Evolutionary conservation across 2,888 invertebrate species (phyloP).

Genomic region (Hydrotaea cyrtoneurina): DNA sequence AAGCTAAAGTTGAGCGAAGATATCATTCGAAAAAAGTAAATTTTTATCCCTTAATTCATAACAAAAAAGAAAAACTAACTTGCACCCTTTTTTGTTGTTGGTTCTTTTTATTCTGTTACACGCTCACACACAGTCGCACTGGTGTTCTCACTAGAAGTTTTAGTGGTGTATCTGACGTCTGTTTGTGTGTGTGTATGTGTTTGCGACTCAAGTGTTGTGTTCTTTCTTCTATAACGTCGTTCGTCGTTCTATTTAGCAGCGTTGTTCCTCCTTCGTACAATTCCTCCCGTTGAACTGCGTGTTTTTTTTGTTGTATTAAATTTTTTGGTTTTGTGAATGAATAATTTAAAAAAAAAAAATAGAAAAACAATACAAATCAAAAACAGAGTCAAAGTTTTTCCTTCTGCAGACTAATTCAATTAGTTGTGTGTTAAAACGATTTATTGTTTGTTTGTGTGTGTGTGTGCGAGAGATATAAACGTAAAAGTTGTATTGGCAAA

Average conservation of each 20-base stretch:
- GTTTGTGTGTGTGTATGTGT: conserved; percentile 24
- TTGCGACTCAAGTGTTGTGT: conserved; percentile 24
- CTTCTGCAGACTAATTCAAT: conserved; percentile 61
- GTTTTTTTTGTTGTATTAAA: conserved; percentile 6
- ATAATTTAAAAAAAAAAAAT: not conserved
- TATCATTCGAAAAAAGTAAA: conserved; percentile 55
- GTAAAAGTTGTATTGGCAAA: not conserved
- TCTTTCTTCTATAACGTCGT: not conserved
- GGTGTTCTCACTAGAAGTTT: conserved; percentile 3
- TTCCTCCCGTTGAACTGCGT: not conserved
- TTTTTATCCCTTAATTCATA: conserved; percentile 46
- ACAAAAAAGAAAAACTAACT: conserved; percentile 39
- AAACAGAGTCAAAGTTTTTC: not conserved
- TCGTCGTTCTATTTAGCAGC: conserved; percentile 4
- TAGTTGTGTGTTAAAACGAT: conserved; percentile 40
- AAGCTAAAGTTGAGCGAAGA: conserved; percentile 48
- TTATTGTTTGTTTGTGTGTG: conserved; percentile 7
- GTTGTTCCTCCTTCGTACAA: conserved; percentile 2
- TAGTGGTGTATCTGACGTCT: conserved; percentile 54
- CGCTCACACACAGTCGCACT: conserved; percentile 22
- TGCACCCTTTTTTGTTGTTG: conserved; percentile 60
- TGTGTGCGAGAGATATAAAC: no score
- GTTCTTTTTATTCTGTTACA: conserved; percentile 43
- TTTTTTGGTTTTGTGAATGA: conserved; percentile 13
- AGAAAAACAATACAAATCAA: not conserved